phyloP scores from a whole-genome alignment of 30 jellyfish, hydroid and myxozoan species.

The Pelagia noctiluca region DNA sequence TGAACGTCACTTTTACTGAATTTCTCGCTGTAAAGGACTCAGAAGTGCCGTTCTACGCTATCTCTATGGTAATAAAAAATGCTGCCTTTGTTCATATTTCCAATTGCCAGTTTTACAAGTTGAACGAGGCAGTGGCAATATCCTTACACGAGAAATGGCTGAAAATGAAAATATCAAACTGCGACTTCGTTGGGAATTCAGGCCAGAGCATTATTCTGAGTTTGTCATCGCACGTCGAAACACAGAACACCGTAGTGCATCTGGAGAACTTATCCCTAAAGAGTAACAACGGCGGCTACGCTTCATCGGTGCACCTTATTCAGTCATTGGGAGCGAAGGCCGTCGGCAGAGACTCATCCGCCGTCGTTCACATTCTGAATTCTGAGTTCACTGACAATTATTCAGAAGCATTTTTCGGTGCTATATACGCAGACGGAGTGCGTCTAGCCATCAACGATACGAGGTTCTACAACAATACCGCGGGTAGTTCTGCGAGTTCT shows the following conservation, averaged over 20 bases:
- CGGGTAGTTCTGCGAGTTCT: constrained; percentile 87
- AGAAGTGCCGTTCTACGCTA: constrained; percentile 68
- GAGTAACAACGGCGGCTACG: constrained; percentile 80
- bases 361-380: constrained; percentile 11
- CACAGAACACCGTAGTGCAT: constrained; percentile 23
- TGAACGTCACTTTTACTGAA: constrained; percentile 27
- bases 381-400: constrained; percentile 65
- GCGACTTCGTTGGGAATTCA: constrained; percentile 57
- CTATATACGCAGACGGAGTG: constrained; percentile 92
- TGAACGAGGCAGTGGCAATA: constrained; percentile 84
- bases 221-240: constrained; percentile 42
- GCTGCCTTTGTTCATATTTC: constrained; percentile 32
- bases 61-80: constrained; percentile 41
- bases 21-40: constrained; percentile 52
- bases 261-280: constrained; percentile 20
- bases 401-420: constrained; percentile 92
- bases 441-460: constrained; percentile 29
- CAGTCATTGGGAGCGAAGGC: constrained; percentile 6
- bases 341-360: background rate
- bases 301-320: constrained; percentile 83
- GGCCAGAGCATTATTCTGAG: constrained; percentile 84
- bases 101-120: constrained; percentile 37
- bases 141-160: constrained; percentile 39
- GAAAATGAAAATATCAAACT: constrained; percentile 14
- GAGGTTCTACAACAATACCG: constrained; percentile 67